These are phyloP conservation scores for Melanophora roralis DNA, from an alignment of 2,888 invertebrate genomes.

Conservation along the genomic window DNA sequence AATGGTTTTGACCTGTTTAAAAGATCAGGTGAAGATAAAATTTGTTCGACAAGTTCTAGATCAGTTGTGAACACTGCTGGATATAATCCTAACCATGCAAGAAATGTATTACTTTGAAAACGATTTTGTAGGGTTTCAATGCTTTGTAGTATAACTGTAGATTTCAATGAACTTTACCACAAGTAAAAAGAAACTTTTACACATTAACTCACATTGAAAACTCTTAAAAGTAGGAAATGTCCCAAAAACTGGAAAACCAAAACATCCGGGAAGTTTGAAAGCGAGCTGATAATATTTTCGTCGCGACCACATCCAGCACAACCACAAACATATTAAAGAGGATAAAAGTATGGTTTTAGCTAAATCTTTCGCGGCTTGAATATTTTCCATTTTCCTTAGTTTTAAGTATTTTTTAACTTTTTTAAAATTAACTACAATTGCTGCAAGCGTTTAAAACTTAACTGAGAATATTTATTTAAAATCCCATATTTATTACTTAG, in stretches of 20 bases:
- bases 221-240: slow-evolving; percentile 12
- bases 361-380: neutral
- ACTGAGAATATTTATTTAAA: too few relatives aligned
- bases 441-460: too few relatives aligned
- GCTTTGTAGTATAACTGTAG: neutral
- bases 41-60: slow-evolving; percentile 57
- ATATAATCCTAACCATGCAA: slow-evolving; percentile 59
- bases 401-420: too few relatives aligned
- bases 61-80: slow-evolving; percentile 60
- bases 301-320: slow-evolving; percentile 57
- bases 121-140: slow-evolving; percentile 23
- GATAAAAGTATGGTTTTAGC: slow-evolving; percentile 8
- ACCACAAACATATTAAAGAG: slow-evolving; percentile 40
- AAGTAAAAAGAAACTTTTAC: neutral
- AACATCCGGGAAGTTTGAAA: slow-evolving; percentile 40
- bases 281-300: slow-evolving; percentile 48
- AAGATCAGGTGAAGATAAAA: slow-evolving; percentile 61
- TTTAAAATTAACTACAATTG: too few relatives aligned
- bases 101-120: slow-evolving; percentile 38
- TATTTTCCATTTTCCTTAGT: neutral
- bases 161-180: neutral
- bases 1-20: slow-evolving; percentile 55
- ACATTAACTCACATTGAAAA: slow-evolving; percentile 19
- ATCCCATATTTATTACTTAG: too few relatives aligned
- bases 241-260: slow-evolving; percentile 52